These are phyloP conservation scores for Urechis unicinctus DNA, from an alignment of 2,888 invertebrate genomes.

Conservation along the genomic window DNA sequence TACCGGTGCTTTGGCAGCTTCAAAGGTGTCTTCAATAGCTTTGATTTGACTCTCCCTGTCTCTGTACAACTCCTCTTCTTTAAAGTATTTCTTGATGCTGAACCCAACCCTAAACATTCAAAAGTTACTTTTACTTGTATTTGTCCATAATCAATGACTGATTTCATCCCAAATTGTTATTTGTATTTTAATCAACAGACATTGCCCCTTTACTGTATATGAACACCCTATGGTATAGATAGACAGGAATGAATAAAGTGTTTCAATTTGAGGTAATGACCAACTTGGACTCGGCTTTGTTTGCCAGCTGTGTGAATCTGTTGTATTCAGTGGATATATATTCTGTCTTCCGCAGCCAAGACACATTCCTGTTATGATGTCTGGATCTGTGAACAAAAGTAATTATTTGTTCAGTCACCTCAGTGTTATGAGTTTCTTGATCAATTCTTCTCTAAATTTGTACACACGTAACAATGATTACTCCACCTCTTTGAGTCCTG, in stretches of 20 bases:
- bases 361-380: conserved; percentile 93
- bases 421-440: background rate
- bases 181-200: background rate
- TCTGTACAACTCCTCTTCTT: conserved; percentile 89
- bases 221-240: background rate
- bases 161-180: too few species aligned
- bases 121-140: background rate
- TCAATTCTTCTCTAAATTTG: too few species aligned
- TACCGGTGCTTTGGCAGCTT: conserved; percentile 65
- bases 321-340: conserved; percentile 99
- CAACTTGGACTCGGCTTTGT: conserved; percentile 93
- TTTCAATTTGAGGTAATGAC: conserved; percentile 2
- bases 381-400: conserved; percentile 59
- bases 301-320: conserved; percentile 89
- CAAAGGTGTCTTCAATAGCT: conserved; percentile 96
- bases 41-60: conserved; percentile 94
- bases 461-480: too few species aligned
- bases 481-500: conserved; percentile 43
- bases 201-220: background rate
- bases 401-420: background rate
- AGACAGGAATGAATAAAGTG: background rate
- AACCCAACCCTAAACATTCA: conserved; percentile 75
- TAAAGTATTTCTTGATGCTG: conserved; percentile 84
- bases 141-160: background rate
- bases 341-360: conserved; percentile 96